Percentiles rank a stretch among this genome's conserved stretches.
phyloP scores from a whole-genome alignment of 2,888 invertebrate species.

The Anagyrus pseudococci region DNA sequence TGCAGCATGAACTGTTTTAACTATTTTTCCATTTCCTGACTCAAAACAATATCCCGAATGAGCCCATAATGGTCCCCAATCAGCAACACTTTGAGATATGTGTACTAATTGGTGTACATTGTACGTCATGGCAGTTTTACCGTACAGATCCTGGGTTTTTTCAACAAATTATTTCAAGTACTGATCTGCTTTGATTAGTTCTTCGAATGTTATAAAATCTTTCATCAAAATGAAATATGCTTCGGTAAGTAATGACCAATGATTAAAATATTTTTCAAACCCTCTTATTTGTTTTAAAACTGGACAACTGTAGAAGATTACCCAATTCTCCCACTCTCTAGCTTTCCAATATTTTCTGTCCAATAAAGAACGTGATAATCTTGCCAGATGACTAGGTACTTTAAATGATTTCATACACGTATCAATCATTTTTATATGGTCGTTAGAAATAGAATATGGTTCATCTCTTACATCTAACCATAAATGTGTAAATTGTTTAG shows the following conservation, averaged over 20 bases:
- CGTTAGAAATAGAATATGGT: not conserved
- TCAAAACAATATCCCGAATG: slow-evolving; percentile 9
- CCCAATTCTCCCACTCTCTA: slow-evolving; percentile 6
- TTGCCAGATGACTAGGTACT: slow-evolving; percentile 19
- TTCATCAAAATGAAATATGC: not conserved
- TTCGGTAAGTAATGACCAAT: slow-evolving; percentile 2
- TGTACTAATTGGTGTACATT: slow-evolving; percentile 5
- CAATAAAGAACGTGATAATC: slow-evolving; percentile 25
- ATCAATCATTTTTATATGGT: slow-evolving; percentile 11
- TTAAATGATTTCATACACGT: slow-evolving; percentile 3
- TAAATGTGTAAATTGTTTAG: not conserved
- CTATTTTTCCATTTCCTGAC: not conserved
- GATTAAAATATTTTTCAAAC: not conserved
- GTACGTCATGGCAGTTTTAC: not conserved
- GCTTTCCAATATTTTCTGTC: slow-evolving; percentile 20
- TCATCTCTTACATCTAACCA: too few species aligned
- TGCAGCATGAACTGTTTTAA: not conserved
- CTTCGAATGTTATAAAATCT: not conserved
- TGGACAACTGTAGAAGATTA: not conserved
- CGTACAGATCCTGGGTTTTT: not conserved
- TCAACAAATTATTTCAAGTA: not conserved
- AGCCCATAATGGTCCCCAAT: slow-evolving; percentile 9
- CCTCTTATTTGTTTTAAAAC: not conserved
- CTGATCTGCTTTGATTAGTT: not conserved
- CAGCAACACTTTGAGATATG: slow-evolving; percentile 4